Percentiles rank a stretch among this genome's conserved stretches.
Evolutionary conservation across 2,888 invertebrate species (phyloP).

Genomic region (Cylindroiulus punctatus): DNA sequence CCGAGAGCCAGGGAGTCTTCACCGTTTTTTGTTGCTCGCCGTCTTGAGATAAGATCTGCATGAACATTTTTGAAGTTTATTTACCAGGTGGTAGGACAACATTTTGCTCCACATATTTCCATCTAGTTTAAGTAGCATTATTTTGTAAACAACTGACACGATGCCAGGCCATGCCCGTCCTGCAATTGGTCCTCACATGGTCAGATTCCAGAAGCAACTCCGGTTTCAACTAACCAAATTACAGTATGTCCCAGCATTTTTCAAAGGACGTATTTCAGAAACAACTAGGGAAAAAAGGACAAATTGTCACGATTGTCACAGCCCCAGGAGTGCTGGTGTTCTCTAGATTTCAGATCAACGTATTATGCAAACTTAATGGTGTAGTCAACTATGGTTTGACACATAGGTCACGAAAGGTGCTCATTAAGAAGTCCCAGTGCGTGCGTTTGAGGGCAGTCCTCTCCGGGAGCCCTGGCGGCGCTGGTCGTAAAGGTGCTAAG

Average conservation of each 20-base stretch:
- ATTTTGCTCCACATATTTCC: conserved; percentile 24
- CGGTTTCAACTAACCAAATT: background rate
- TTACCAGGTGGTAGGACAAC: conserved; percentile 4
- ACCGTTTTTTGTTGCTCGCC: background rate
- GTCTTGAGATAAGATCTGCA: conserved; percentile 29
- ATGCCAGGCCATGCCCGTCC: background rate
- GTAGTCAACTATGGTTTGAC: background rate
- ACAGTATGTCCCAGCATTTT: no score
- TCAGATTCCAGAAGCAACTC: background rate
- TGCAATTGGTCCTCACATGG: background rate
- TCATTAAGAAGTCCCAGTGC: background rate
- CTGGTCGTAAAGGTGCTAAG: background rate
- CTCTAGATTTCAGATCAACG: background rate
- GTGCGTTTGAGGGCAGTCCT: background rate
- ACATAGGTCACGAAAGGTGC: background rate
- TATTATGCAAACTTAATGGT: conserved; percentile 8
- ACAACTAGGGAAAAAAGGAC: no score
- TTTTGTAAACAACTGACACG: background rate
- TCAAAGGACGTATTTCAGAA: no score
- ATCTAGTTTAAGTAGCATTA: background rate
- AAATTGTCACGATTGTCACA: no score
- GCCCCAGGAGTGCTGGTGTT: no score
- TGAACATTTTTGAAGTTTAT: background rate
- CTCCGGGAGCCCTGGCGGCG: background rate
- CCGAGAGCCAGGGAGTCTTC: background rate